A percentile compares a stretch with the other conserved stretches of the same genome.
phyloP scores from a whole-genome alignment of 2,113 vertebrate species.

The Lota lota region DNA sequence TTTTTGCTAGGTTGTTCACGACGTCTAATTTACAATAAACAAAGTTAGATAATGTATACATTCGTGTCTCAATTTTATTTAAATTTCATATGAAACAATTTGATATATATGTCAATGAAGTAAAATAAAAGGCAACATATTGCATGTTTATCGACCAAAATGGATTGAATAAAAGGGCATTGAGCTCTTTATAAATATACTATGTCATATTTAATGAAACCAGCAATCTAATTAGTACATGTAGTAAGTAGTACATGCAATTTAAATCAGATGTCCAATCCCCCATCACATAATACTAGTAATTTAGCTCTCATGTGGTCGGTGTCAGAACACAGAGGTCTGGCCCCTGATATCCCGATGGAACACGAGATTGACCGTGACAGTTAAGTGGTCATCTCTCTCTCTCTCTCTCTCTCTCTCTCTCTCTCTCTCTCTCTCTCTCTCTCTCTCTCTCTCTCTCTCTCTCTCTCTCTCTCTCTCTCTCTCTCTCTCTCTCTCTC shows the following conservation, averaged over 20 bases:
- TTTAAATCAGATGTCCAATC: constrained; percentile 3
- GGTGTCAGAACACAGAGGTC: constrained; percentile 55
- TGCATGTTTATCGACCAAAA: too few relatives aligned
- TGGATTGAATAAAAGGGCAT: too few relatives aligned
- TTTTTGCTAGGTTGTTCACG: constrained; percentile 45
- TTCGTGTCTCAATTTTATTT: constrained; percentile 21
- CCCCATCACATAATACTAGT: constrained; percentile 39
- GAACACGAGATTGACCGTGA: constrained; percentile 83
- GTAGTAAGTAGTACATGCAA: not conserved
- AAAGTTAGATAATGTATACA: constrained; percentile 49
- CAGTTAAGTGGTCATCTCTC: constrained; percentile 84
- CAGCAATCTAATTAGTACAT: not conserved
- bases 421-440: too few relatives aligned
- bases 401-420: too few relatives aligned
- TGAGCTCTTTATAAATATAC: too few relatives aligned
- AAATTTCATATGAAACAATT: not conserved
- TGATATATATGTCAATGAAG: too few relatives aligned
- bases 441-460: too few relatives aligned
- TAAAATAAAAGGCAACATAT: too few relatives aligned
- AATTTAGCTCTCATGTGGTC: constrained; percentile 58
- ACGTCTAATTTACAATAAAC: constrained; percentile 73
- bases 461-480: too few relatives aligned
- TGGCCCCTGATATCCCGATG: constrained; percentile 43
- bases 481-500: too few relatives aligned
- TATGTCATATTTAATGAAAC: too few relatives aligned